Base-by-base conservation (phyloP, 1,140 invertebrate genomes). In the Leptinotarsa undecemlineata region DNA sequence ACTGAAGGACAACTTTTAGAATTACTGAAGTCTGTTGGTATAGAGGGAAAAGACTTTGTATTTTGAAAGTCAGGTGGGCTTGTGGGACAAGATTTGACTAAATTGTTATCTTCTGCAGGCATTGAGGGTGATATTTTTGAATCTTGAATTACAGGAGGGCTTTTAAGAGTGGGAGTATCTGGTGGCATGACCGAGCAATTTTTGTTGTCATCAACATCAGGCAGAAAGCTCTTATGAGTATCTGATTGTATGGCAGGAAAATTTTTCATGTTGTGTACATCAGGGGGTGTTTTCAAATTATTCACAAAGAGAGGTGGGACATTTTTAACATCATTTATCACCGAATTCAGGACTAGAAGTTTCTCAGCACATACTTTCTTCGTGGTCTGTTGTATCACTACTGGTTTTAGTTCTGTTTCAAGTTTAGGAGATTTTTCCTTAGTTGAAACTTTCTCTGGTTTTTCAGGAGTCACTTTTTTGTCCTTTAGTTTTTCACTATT, bases 401-500 rank as follows among this genome's bases (percentile, higher is more conserved):
- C 15, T 11, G 42, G 19, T n/a, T 72, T 74, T 5, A 61, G 11
- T 33, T 74, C 73, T 6, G 15, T 69, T 20, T 72, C 71, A 21
- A 47, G n/a, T 19, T 74, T 74, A 3, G 73, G 73, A 8, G 72
- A 74, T 63, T 72, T 76, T 20, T 76, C 77, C 62, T 78, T 77
- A 26, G 51, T 75, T 48, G 69, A 61, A 15, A 57, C 51, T 57
- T 57, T 57, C 51, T 57, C 68, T 17, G 13, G 51, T 57, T 57
- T 51, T 68, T 74, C 75, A 11, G 72, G 23, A 20, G 69, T 48
- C 23, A 26, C 51, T 69, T 62, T 33, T 70, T 74, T 57, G 14
- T 68, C 71, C 73, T 57, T 57, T 15, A 57, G 51, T 57, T 78
- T 69, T n/a, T 77, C 51, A 51, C 67, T 83, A n/a, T 87, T 91